Conservation (phyloP, 2,113 vertebrate genomes). For the Lepidothrix coronata region DNA sequence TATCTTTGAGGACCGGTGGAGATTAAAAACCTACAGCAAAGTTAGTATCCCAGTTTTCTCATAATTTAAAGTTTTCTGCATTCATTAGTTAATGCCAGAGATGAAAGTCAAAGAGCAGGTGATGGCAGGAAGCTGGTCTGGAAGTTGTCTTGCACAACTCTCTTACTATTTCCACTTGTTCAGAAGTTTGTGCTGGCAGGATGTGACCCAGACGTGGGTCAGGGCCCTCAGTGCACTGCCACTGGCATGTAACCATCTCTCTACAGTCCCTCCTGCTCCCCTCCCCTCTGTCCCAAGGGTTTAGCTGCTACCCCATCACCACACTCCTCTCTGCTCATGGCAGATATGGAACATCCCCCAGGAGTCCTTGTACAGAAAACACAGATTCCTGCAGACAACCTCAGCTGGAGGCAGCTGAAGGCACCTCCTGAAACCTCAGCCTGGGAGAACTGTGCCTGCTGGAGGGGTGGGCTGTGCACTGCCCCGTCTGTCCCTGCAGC, state of each 20-base stretch:
- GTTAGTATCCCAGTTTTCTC: neutral
- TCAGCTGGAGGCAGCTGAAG: neutral
- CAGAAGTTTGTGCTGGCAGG: neutral
- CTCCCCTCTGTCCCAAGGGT: neutral
- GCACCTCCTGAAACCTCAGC: neutral
- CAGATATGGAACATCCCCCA: neutral
- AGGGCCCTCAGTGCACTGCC: neutral
- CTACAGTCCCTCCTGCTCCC: neutral
- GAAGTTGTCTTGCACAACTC: neutral
- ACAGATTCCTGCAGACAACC: neutral
- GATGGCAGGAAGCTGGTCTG: neutral
- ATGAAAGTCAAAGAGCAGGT: neutral
- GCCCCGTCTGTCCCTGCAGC: accelerated
- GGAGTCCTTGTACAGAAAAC: neutral
- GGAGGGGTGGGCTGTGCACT: neutral
- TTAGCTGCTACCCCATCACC: neutral
- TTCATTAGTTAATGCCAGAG: neutral
- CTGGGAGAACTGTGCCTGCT: accelerated
- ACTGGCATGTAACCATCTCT: neutral
- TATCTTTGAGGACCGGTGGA: neutral
- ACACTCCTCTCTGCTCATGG: accelerated
- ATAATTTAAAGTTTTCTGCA: neutral
- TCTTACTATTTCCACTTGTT: neutral
- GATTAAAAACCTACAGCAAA: neutral
- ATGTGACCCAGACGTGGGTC: neutral